Conservation (phyloP, 2,113 vertebrate species). For the Pica pica region DNA sequence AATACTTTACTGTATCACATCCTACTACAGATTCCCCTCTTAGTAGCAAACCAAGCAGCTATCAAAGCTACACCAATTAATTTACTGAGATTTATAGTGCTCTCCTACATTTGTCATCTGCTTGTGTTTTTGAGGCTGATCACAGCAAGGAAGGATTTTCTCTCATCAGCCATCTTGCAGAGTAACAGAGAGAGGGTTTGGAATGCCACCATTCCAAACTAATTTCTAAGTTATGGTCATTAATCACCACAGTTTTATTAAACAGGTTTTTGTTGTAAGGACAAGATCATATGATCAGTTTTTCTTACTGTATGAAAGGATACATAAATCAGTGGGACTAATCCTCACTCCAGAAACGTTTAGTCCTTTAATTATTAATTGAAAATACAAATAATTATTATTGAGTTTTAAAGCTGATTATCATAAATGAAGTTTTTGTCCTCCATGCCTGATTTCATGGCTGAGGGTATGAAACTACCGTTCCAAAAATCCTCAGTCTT, state of each 20-base stretch:
- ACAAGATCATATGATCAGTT: neutral
- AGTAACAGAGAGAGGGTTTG: neutral
- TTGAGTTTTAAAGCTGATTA: neutral
- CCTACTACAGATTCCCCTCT: neutral
- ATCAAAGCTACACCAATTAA: neutral
- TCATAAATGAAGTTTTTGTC: neutral
- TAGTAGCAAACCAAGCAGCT: neutral
- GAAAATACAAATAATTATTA: neutral
- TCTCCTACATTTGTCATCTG: neutral
- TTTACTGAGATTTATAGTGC: neutral
- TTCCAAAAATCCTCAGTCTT: neutral
- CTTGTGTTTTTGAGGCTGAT: neutral
- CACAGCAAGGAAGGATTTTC: neutral
- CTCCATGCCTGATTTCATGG: neutral
- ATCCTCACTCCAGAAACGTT: neutral
- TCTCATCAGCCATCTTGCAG: neutral
- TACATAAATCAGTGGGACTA: neutral
- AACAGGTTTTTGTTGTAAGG: neutral
- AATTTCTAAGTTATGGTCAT: neutral
- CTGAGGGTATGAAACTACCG: neutral
- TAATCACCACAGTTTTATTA: neutral
- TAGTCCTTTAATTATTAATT: neutral
- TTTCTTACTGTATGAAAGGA: neutral
- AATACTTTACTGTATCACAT: neutral
- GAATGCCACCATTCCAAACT: neutral